Evolutionary conservation across 2,113 vertebrate species (phyloP), one percentile per base, ranked within the genome.

Genomic region (Silurus asotus): DNA sequence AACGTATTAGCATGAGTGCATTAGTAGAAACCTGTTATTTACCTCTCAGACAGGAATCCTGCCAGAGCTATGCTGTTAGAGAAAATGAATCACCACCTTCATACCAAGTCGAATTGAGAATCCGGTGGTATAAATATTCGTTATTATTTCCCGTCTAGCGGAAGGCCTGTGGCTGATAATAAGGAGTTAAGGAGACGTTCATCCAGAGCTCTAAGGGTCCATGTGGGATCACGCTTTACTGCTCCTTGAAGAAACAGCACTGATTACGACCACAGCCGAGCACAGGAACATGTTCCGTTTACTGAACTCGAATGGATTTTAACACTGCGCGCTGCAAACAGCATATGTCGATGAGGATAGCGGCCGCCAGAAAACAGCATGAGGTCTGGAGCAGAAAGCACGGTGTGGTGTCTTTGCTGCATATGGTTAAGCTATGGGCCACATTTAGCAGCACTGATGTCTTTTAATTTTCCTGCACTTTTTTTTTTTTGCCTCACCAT

Each of bases 301-400:
- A 81, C 61, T 78, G 65, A 87, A 88, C 84, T 81, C 75, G 62
- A 75, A 83, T 94, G 91, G 92, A 92, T 93, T 91, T 90, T 90
- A 90, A 89, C 91, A 88, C 92, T 90, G 90, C 90, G 92, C 92
- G 64, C 92, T 91, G 92, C 86, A 90, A 86, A 93, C 93, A 94
- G 92, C 93, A 95, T 94, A 95, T 94, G 94, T 93, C 94, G 93
- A 92, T 93, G 90, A 85, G 85, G 87, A 92, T 92, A 92, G 92
- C 90, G 90, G 90, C 91, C 89, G 93, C 93, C 93, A 93, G 90
- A 90, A 91, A 93, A 92, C 94, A 94, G 94, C 89, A 81, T 92
- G 94, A 91, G 92, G 86, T 91, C 93, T 90, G 84, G 90, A 89
- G 82, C 81, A 83, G 85, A 89, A 88, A 87, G 55, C 88, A 86